Evolutionary conservation across 2,888 invertebrate genomes (phyloP).

Genomic region (Escarpia spicata): DNA sequence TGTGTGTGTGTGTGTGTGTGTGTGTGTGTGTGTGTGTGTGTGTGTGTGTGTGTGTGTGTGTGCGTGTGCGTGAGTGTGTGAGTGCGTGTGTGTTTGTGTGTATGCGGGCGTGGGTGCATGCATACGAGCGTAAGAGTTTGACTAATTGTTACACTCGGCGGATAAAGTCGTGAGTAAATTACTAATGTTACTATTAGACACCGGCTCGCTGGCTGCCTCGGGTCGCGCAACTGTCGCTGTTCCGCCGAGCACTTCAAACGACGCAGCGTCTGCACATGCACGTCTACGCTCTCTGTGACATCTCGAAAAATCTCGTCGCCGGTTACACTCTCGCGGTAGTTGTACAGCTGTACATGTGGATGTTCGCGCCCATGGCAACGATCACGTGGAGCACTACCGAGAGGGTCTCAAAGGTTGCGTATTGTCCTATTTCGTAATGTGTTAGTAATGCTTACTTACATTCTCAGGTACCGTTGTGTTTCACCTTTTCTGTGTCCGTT

Average conservation of each 20-base stretch:
- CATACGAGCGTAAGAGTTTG: too few species aligned
- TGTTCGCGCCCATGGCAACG: slow-evolving; percentile 21
- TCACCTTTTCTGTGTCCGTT: background rate
- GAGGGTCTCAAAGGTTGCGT: slow-evolving; percentile 18
- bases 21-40: too few species aligned
- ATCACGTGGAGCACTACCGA: slow-evolving; percentile 24
- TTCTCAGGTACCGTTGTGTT: background rate
- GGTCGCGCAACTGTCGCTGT: background rate
- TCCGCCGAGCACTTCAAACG: background rate
- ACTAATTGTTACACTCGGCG: too few species aligned
- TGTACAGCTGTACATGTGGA: slow-evolving; percentile 21
- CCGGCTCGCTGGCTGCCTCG: background rate
- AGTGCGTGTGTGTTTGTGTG: too few species aligned
- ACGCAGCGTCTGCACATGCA: slow-evolving; percentile 14
- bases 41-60: too few species aligned
- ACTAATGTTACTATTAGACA: background rate
- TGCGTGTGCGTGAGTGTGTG: too few species aligned
- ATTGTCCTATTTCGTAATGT: background rate
- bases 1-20: too few species aligned
- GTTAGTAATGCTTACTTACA: too few species aligned
- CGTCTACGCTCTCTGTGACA: background rate
- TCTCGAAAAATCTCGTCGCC: background rate
- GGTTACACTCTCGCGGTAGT: slow-evolving; percentile 23
- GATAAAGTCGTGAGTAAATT: background rate
- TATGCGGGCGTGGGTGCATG: too few species aligned